phyloP scores from a whole-genome alignment of 2,113 vertebrate genomes.

The Panthera leo region DNA sequence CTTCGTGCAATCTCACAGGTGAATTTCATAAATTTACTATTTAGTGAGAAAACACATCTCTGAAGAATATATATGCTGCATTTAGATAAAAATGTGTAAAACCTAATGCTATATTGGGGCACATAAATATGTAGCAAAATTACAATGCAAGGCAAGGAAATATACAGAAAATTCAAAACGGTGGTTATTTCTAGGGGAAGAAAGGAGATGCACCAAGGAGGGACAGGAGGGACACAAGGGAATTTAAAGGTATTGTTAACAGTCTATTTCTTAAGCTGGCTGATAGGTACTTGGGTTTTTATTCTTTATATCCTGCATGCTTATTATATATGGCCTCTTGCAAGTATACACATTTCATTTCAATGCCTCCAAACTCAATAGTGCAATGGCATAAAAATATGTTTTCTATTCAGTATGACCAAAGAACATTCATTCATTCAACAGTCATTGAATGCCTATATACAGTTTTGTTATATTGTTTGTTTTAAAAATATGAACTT shows the following conservation, averaged over 20 bases:
- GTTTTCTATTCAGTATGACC: not conserved
- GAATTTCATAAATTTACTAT: conserved; percentile 24
- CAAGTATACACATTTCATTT: not conserved
- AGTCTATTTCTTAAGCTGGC: not conserved
- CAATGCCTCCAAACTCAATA: not conserved
- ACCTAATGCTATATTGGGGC: not conserved
- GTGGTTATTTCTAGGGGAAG: not conserved
- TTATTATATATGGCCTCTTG: not conserved
- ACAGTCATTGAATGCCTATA: not conserved
- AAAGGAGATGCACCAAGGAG: not conserved
- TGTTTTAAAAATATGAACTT: not conserved
- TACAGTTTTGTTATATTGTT: not conserved
- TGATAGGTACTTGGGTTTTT: not conserved
- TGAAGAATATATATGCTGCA: not conserved
- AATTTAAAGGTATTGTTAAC: not conserved
- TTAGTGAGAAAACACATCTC: not conserved
- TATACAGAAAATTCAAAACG: not conserved
- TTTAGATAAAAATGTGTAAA: conserved; percentile 31
- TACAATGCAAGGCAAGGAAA: conserved; percentile 38
- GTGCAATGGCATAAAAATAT: not conserved
- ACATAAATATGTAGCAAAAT: conserved; percentile 3
- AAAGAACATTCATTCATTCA: not conserved
- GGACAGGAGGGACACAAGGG: not conserved
- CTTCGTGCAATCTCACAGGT: not conserved
- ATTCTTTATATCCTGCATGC: not conserved